A percentile compares a stretch with the other conserved stretches of the same genome.
phyloP scores from a whole-genome alignment of 2,797 vertebrate genomes.

The Chelon labrosus region DNA sequence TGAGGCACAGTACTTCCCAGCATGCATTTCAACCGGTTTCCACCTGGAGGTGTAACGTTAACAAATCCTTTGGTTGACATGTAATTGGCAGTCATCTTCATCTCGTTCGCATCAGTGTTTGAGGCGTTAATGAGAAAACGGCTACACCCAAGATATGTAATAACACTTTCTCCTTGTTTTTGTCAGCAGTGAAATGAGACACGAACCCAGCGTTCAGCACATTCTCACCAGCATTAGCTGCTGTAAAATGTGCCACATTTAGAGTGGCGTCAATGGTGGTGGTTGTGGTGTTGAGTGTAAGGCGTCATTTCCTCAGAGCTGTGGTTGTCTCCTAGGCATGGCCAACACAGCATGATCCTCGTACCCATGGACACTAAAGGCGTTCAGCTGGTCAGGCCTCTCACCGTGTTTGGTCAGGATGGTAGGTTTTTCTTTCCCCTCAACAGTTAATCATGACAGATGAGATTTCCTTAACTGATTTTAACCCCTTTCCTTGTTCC shows the following conservation, averaged over 20 bases:
- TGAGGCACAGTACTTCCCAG: slow-evolving; percentile 3
- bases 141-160: slow-evolving; percentile 40
- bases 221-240: neutral
- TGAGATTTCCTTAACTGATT: neutral
- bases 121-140: neutral
- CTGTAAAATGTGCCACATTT: neutral
- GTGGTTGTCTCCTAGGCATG: slow-evolving; percentile 81
- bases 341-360: slow-evolving; percentile 93
- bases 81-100: slow-evolving; percentile 9
- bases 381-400: slow-evolving; percentile 87
- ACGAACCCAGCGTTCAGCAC: slow-evolving; percentile 10
- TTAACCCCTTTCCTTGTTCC: neutral
- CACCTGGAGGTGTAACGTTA: neutral
- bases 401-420: slow-evolving; percentile 93
- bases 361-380: slow-evolving; percentile 90
- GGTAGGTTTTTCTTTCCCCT: slow-evolving; percentile 74
- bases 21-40: neutral
- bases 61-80: neutral
- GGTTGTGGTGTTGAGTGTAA: neutral
- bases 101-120: neutral
- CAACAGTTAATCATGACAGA: neutral
- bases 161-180: slow-evolving; percentile 1
- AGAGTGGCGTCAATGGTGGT: neutral
- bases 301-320: neutral
- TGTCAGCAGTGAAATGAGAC: neutral